These are phyloP conservation scores for Cyrtodaria siliqua DNA, from an alignment of 2,888 invertebrate genomes.

Conservation along the genomic window DNA sequence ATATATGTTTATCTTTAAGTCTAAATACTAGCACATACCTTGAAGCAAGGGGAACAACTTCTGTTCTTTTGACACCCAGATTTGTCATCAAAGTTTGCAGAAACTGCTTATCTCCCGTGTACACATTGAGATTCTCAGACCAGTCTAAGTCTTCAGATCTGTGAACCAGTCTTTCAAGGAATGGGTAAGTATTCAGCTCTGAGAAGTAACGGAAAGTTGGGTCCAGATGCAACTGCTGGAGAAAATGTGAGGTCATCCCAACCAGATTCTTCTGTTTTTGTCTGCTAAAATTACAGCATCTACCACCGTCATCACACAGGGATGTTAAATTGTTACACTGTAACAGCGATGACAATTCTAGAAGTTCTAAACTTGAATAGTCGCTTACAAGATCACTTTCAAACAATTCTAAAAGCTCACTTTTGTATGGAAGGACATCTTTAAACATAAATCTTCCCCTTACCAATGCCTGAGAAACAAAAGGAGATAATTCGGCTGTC, in stretches of 20 bases:
- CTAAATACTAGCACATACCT: constrained; percentile 31
- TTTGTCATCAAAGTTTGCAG: constrained; percentile 38
- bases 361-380: constrained; percentile 31
- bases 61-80: constrained; percentile 29
- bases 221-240: constrained; percentile 29
- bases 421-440: constrained; percentile 26
- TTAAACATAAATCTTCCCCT: constrained; percentile 52
- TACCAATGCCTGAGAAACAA: constrained; percentile 30
- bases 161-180: constrained; percentile 38
- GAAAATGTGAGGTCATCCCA: constrained; percentile 16
- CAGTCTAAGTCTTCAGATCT: not conserved
- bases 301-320: not conserved
- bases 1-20: too few relatives aligned
- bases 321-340: constrained; percentile 29
- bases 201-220: constrained; percentile 42
- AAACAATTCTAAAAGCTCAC: constrained; percentile 22
- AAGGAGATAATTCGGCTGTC: constrained; percentile 21
- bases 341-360: constrained; percentile 29
- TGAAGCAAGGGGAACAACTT: constrained; percentile 44
- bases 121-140: constrained; percentile 26
- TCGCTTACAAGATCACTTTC: not conserved
- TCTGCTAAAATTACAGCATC: constrained; percentile 17
- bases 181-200: constrained; percentile 47
- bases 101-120: constrained; percentile 40
- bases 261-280: constrained; percentile 12